A percentile compares a stretch with the other conserved stretches of the same genome.
Conservation (phyloP, 1,140 invertebrate species). For the Drosophila teissieri region DNA sequence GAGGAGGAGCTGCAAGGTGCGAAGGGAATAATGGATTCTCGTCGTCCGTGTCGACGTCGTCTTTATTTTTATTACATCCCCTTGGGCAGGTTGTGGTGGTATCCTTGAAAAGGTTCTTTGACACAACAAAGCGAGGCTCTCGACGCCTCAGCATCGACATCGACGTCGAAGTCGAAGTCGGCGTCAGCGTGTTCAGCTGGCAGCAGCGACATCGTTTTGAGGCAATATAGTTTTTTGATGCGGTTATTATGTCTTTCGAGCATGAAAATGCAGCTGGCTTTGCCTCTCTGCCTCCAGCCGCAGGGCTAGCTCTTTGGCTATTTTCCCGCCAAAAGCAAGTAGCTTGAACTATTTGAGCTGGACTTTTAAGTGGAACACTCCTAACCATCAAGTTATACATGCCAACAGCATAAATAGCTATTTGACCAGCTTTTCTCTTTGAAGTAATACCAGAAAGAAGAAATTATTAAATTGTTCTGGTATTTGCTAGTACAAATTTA, state of each 20-base stretch:
- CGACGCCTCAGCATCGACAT: conserved; percentile 26
- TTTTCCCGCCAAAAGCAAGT: conserved; percentile 3
- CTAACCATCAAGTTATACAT: too few species aligned
- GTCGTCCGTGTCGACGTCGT: conserved; percentile 5
- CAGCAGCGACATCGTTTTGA: conserved; percentile 33
- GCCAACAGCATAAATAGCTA: too few species aligned
- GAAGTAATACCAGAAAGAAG: too few species aligned
- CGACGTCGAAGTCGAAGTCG: conserved; percentile 14
- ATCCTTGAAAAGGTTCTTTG: conserved; percentile 81
- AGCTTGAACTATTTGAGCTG: neutral
- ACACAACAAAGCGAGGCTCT: conserved; percentile 55
- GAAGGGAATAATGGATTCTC: conserved; percentile 20
- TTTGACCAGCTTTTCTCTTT: too few species aligned
- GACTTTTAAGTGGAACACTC: neutral
- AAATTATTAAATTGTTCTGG: too few species aligned
- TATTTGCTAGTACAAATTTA: too few species aligned
- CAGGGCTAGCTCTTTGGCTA: conserved; percentile 5
- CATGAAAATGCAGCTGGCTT: conserved; percentile 73
- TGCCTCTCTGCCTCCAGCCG: conserved; percentile 24
- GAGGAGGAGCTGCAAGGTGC: conserved; percentile 19
- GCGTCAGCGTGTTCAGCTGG: conserved; percentile 17
- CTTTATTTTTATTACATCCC: conserved; percentile 45
- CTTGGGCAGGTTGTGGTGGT: conserved; percentile 51
- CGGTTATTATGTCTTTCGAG: conserved; percentile 55
- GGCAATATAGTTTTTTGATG: conserved; percentile 39